Conservation (phyloP, 2,888 invertebrate species). For the Melinopterus prodromus region DNA sequence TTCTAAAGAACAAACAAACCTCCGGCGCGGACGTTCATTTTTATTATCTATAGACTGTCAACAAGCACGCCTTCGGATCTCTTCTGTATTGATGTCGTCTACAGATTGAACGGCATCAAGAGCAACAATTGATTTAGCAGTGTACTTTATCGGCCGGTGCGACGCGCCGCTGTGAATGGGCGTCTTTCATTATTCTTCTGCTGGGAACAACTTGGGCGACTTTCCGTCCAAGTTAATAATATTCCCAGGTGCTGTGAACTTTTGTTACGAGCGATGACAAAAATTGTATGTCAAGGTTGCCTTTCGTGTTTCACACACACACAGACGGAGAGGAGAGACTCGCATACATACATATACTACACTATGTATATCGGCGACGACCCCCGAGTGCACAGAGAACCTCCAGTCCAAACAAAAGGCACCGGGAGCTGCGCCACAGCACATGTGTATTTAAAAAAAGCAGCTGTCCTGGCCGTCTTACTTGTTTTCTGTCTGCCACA, state of each 20-base stretch:
- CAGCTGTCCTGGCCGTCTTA: neutral
- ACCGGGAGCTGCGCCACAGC: neutral
- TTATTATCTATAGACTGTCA: neutral
- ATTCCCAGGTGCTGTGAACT: conserved; percentile 31
- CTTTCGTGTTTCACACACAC: conserved; percentile 21
- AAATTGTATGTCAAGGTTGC: conserved; percentile 33
- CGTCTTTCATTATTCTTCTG: neutral
- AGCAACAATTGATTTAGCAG: neutral
- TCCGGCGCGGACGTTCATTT: too few relatives aligned
- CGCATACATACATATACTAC: neutral
- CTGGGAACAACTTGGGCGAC: conserved; percentile 9
- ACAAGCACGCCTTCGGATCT: neutral
- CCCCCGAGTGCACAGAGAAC: neutral
- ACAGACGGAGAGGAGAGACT: neutral
- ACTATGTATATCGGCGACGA: neutral
- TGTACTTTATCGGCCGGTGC: neutral
- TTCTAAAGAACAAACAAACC: too few relatives aligned
- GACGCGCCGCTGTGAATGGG: neutral
- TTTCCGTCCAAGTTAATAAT: conserved; percentile 12
- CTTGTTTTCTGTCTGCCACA: neutral
- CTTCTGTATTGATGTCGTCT: neutral
- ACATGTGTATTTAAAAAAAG: conserved; percentile 4
- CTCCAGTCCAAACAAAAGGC: neutral
- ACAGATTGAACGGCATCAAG: neutral
- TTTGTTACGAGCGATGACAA: conserved; percentile 30